A percentile compares a stretch with the other conserved stretches of the same genome.
phyloP scores from a whole-genome alignment of 2,797 vertebrate genomes.

The Coilia nasus region DNA sequence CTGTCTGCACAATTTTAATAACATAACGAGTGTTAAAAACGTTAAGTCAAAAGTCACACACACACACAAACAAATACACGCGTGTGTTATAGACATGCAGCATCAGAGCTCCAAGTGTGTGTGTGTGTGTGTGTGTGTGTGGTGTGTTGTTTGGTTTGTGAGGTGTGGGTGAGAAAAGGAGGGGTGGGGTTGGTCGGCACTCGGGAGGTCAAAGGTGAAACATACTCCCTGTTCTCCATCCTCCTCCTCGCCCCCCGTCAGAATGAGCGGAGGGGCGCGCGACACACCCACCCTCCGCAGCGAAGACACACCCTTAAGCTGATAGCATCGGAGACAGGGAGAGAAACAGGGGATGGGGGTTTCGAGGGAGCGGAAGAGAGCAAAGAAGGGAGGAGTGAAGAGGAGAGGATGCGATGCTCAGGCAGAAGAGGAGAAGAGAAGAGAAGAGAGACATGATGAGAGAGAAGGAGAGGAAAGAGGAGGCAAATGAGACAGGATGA shows the following conservation, averaged over 20 bases:
- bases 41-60: neutral
- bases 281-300: conserved; percentile 66
- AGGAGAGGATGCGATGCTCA: neutral
- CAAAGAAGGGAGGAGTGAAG: neutral
- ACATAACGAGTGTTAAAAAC: neutral
- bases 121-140: neutral
- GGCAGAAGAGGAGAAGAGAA: no score
- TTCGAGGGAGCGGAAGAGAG: conserved; percentile 3
- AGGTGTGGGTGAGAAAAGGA: neutral
- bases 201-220: conserved; percentile 43
- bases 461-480: neutral
- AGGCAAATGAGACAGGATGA: no score
- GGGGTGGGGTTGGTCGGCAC: conserved; percentile 20
- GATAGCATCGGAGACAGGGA: conserved; percentile 54
- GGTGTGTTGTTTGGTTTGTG: conserved; percentile 6
- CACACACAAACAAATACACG: neutral
- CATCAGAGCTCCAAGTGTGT: neutral
- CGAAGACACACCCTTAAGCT: conserved; percentile 71
- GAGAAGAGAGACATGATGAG: neutral
- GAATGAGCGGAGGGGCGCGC: conserved; percentile 77
- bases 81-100: neutral
- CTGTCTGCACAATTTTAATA: neutral
- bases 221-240: conserved; percentile 82
- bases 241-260: conserved; percentile 71
- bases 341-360: neutral